Evolutionary conservation across 2,113 vertebrate genomes (phyloP), one percentile per base, ranked within the genome.

Genomic region (Neotoma lepida): DNA sequence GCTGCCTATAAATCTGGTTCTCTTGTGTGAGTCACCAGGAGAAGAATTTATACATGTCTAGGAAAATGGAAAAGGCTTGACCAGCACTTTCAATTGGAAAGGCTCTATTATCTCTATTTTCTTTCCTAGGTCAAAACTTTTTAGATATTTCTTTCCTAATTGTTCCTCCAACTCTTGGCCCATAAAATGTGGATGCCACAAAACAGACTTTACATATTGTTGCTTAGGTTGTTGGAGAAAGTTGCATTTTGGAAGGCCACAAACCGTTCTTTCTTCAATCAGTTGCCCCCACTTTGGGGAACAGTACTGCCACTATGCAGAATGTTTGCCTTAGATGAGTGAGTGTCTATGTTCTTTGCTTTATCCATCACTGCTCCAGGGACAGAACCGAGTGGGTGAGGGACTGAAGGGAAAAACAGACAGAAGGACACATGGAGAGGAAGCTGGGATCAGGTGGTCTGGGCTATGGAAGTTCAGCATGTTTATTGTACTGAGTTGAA

Each of bases 1-100:
- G 26, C 35, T 61, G 91, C 64, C 73, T 86, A 84, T 93, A 97
- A 94, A 94, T 89, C 70, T 94, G 68, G 70, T 90, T 94, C 76
- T 96, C 73, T 86, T 24, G 49, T 6, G 8, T 84, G 81, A 94
- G 63, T 93, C 92, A 96, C 30, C 81, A 33, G 51, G 54, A 88
- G 35, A 84, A 35, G 96, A 94, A 96, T 94, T 82, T 85, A 93
- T 84, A 87, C 56, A 39, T 41, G 61, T 35, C n/a, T 95, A 82
- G 6, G 15, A 90, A 94, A 93, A 17, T 80, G 28, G 80, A 88
- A 93, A 95, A 92, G 76, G 20, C 41, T 22, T 81, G 1, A 41
- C 49, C 35, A 78, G 66, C n/a, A 80, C 82, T 95, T 97, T 89
- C 68, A 82, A 77, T 70, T 20, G 78, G 89, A 91, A 74, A 22